A percentile compares a stretch with the other conserved stretches of the same genome.
These are phyloP conservation scores for Diogma glabrata DNA, from an alignment of 2,888 invertebrate genomes.

Conservation along the genomic window DNA sequence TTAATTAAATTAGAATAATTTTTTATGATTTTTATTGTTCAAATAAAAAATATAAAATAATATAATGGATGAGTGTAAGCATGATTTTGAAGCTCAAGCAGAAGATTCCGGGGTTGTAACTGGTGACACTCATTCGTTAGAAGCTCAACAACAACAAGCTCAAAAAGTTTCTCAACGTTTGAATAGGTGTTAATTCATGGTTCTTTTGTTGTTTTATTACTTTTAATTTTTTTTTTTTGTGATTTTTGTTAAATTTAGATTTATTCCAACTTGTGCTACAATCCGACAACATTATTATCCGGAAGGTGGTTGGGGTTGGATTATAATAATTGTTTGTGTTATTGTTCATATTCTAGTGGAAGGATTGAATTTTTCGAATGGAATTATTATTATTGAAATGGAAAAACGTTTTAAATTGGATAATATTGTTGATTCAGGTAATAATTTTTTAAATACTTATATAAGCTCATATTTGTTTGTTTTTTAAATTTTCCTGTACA, in stretches of 20 bases:
- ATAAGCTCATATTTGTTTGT: too few species aligned
- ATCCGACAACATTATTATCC: slow-evolving; percentile 60
- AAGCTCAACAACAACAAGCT: not conserved
- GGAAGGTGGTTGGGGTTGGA: slow-evolving; percentile 85
- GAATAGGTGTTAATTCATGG: too few species aligned
- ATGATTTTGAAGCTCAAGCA: not conserved
- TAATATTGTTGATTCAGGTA: slow-evolving; percentile 8
- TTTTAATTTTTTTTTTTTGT: too few species aligned
- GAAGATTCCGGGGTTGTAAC: slow-evolving; percentile 8
- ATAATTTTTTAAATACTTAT: too few species aligned
- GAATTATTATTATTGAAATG: slow-evolving; percentile 36
- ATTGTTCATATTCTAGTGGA: slow-evolving; percentile 61
- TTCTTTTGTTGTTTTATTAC: too few species aligned
- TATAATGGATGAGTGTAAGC: too few species aligned
- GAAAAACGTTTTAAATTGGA: slow-evolving; percentile 3
- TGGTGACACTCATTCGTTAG: slow-evolving; percentile 2
- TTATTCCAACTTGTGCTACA: slow-evolving; percentile 7
- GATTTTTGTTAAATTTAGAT: slow-evolving; percentile 5
- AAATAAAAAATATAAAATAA: too few species aligned
- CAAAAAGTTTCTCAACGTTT: too few species aligned
- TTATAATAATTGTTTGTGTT: slow-evolving; percentile 59
- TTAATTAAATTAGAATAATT: too few species aligned
- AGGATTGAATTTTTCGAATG: slow-evolving; percentile 56
- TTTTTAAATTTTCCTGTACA: too few species aligned
- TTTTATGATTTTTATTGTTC: too few species aligned